A percentile compares a stretch with the other conserved stretches of the same genome.
Conservation (phyloP, 2,113 vertebrate species). For the Thryonomys swinderianus region DNA sequence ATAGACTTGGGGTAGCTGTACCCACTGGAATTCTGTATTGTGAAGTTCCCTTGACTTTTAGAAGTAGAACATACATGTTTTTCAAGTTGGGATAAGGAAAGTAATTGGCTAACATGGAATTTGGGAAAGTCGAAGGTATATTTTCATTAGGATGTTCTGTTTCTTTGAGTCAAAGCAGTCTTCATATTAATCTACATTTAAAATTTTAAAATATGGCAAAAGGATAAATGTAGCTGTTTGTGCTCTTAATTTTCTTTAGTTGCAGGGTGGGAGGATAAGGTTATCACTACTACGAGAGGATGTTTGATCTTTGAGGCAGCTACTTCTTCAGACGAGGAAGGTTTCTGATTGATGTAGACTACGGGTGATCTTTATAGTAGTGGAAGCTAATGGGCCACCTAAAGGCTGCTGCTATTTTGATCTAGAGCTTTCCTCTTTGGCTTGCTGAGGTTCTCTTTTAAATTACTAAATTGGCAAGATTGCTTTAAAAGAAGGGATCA, state of each 20-base stretch:
- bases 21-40: neutral
- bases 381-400: neutral
- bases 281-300: neutral
- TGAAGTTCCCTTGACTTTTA: neutral
- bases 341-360: neutral
- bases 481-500: neutral
- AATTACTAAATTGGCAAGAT: neutral
- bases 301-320: neutral
- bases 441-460: neutral
- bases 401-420: neutral
- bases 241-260: neutral
- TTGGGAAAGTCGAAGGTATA: conserved; percentile 38
- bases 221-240: neutral
- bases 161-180: conserved; percentile 17
- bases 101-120: conserved; percentile 7
- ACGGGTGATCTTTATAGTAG: neutral
- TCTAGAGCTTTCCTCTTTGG: neutral
- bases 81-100: conserved; percentile 38
- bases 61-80: neutral
- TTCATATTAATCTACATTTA: conserved; percentile 30
- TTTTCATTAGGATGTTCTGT: conserved; percentile 42
- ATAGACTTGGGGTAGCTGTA: neutral
- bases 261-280: neutral
- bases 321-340: neutral
- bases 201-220: neutral